Evolutionary conservation across 2,888 invertebrate species (phyloP), one percentile per base, ranked within the genome.

Genomic region (Syrphus vitripennis): DNA sequence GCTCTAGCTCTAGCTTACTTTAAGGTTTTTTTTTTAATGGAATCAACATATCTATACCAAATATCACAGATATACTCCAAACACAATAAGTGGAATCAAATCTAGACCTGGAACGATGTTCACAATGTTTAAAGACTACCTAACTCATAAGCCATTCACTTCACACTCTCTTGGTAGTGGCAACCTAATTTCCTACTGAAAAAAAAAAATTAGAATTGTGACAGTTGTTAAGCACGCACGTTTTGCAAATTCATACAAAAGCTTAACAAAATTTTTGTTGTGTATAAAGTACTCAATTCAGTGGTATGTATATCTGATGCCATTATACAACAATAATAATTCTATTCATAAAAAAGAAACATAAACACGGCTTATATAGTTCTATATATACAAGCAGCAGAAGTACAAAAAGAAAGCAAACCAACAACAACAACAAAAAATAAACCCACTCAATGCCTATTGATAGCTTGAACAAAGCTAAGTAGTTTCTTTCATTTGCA

Each of bases 181-280:
- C 65, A 82, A 77, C 78, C 82, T 77, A 77, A 82, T 55, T 55
- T 16, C 5, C 16, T 42, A 45, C 45, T n/a, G n/a, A n/a, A n/a
- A n/a, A n/a, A n/a, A n/a, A n/a, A n/a, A 63, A 57, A 77, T 76
- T 82, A 77, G 55, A 55, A 82, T 70, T 77, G 71, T 65, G 48
- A 59, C 71, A 65, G 65, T 67, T 71, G 65, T 67, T 71, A 77
- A 67, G 70, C 42, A 57, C 69, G 53, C 78, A 77, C 82, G 65
- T 77, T 77, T 77, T 40, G 31, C 65, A 40, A 55, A 29, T 29
- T 29, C 29, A 10, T 37, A 75, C 70, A 75, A 76, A 81, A 70
- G 59, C 26, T 16, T 55, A 40, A 63, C 71, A 78, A 71, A 71
- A 70, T 53, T n/a, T n/a, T n/a, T n/a, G n/a, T n/a, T n/a, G n/a